These are phyloP conservation scores for Arothron firmamentum DNA, from an alignment of 2,113 vertebrate species.

Conservation along the genomic window DNA sequence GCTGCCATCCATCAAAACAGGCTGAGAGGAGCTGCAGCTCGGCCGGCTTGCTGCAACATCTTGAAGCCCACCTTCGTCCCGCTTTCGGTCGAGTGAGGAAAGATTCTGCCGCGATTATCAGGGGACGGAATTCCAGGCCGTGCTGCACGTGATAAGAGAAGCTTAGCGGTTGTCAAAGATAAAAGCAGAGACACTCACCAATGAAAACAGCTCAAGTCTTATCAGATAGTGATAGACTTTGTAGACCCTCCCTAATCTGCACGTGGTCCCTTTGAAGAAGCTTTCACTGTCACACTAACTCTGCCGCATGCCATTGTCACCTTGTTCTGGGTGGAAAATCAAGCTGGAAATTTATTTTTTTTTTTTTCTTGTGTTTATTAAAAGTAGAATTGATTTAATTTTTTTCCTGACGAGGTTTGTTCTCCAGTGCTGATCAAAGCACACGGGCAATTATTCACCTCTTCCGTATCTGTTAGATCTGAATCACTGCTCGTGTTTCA, in stretches of 20 bases:
- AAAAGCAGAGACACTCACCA: slow-evolving; percentile 66
- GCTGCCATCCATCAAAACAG: too few relatives aligned
- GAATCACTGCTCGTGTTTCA: slow-evolving; percentile 20
- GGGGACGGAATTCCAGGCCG: slow-evolving; percentile 67
- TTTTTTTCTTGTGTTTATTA: slow-evolving; percentile 24
- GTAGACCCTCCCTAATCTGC: slow-evolving; percentile 60
- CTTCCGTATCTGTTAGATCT: slow-evolving; percentile 29
- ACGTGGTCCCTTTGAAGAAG: slow-evolving; percentile 57
- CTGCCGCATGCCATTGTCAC: slow-evolving; percentile 40
- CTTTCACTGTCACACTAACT: slow-evolving; percentile 56
- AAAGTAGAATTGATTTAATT: slow-evolving; percentile 29
- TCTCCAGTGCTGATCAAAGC: slow-evolving; percentile 28
- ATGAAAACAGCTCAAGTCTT: slow-evolving; percentile 62
- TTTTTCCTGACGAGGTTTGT: slow-evolving; percentile 17
- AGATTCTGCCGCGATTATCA: slow-evolving; percentile 64
- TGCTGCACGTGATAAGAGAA: slow-evolving; percentile 67
- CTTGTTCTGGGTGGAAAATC: slow-evolving; percentile 20
- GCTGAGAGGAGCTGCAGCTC: too few relatives aligned
- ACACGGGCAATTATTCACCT: slow-evolving; percentile 20
- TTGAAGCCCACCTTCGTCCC: slow-evolving; percentile 32
- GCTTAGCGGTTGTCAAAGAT: slow-evolving; percentile 63
- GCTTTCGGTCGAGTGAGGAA: slow-evolving; percentile 30
- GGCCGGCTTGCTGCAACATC: slow-evolving; percentile 4
- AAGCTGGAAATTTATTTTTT: neutral
- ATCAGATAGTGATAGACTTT: slow-evolving; percentile 72